Evolutionary conservation across 2,888 invertebrate genomes (phyloP).

Genomic region (Phalangium opilio): DNA sequence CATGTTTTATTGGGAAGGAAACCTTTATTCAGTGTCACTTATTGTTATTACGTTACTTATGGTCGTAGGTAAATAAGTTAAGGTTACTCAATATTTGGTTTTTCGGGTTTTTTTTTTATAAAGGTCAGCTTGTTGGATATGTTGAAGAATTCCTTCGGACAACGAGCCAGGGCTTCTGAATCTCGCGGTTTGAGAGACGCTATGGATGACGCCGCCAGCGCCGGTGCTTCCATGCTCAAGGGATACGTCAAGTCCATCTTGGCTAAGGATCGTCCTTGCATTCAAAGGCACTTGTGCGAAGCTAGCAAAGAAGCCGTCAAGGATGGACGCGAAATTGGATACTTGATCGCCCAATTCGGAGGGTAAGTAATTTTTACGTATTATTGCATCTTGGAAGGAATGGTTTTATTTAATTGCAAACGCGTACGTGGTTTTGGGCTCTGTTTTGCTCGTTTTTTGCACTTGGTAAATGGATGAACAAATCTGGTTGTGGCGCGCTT

Average conservation of each 20-base stretch:
- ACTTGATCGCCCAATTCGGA: constrained; percentile 81
- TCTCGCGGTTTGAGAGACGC: constrained; percentile 59
- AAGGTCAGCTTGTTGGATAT: constrained; percentile 51
- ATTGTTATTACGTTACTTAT: neutral
- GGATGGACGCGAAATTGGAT: constrained; percentile 51
- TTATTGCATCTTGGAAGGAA: no score
- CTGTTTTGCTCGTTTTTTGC: no score
- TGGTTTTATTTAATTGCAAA: no score
- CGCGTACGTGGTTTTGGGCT: no score
- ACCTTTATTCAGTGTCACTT: no score
- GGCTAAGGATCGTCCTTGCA: constrained; percentile 61
- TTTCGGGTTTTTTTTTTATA: no score
- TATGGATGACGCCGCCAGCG: constrained; percentile 75
- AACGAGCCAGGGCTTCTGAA: constrained; percentile 67
- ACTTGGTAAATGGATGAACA: no score
- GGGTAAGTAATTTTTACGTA: constrained; percentile 65
- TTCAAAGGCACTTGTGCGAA: constrained; percentile 73
- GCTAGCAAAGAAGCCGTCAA: constrained; percentile 72
- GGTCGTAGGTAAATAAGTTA: neutral
- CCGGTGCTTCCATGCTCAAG: constrained; percentile 65
- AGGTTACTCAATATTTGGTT: neutral
- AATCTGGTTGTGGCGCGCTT: no score
- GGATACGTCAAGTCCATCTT: constrained; percentile 64
- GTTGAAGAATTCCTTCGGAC: constrained; percentile 79
- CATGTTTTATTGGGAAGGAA: no score